Conservation (phyloP, 2,888 invertebrate species). For the Drosophila melanosoma region DNA sequence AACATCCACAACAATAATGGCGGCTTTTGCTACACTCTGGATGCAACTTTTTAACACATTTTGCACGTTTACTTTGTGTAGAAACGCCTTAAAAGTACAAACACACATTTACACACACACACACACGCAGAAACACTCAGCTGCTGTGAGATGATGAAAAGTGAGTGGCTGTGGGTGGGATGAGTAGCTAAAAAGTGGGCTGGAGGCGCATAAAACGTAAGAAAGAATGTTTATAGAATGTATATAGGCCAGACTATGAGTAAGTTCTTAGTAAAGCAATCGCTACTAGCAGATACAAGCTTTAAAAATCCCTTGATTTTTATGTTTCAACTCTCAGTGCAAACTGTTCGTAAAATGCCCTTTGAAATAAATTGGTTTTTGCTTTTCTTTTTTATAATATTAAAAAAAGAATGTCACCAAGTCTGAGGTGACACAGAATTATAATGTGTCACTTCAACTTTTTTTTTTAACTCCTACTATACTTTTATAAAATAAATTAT, state of each 20-base stretch:
- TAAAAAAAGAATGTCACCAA: not conserved
- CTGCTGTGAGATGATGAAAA: not conserved
- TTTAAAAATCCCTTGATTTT: not conserved
- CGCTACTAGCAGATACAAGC: not conserved
- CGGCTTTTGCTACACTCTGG: constrained; percentile 27
- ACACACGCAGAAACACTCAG: not conserved
- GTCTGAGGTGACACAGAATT: not conserved
- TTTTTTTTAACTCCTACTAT: not conserved
- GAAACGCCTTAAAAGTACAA: constrained; percentile 51
- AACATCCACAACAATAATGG: constrained; percentile 30
- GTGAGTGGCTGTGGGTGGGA: not conserved
- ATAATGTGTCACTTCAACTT: not conserved
- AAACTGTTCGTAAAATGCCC: not conserved
- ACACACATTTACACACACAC: constrained; percentile 19
- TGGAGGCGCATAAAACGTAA: constrained; percentile 12
- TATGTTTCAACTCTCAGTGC: not conserved
- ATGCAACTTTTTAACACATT: constrained; percentile 72
- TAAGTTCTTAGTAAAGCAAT: not conserved
- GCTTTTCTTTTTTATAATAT: not conserved
- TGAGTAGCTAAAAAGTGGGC: constrained; percentile 1
- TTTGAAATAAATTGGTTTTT: not conserved
- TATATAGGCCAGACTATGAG: not conserved
- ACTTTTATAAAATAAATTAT: not conserved
- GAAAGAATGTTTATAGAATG: not conserved
- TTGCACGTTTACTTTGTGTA: constrained; percentile 68